Evolutionary conservation across 2,888 invertebrate species (phyloP).

Genomic region (Incurvaria masculella): DNA sequence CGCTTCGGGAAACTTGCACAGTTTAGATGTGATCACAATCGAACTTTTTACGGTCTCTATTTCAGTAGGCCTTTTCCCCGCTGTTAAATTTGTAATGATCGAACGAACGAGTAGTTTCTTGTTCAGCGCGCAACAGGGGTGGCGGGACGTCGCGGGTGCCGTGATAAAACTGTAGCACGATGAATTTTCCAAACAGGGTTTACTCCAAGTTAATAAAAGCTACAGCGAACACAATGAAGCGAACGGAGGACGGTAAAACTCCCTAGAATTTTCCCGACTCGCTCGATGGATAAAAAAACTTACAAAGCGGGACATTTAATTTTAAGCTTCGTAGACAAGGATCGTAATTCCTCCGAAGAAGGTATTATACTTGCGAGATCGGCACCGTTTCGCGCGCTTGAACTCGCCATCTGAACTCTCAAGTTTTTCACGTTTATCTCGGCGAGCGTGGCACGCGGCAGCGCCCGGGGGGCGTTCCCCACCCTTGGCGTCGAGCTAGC

Average conservation of each 20-base stretch:
- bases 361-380: slow-evolving; percentile 55
- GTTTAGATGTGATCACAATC: background rate
- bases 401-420: slow-evolving; percentile 58
- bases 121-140: too few relatives aligned
- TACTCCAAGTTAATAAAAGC: too few relatives aligned
- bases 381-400: slow-evolving; percentile 51
- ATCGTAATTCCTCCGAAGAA: slow-evolving; percentile 55
- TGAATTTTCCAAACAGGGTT: too few relatives aligned
- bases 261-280: background rate
- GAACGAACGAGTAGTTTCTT: too few relatives aligned
- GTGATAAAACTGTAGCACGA: too few relatives aligned
- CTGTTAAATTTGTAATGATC: background rate
- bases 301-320: slow-evolving; percentile 48
- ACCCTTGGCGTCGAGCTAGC: slow-evolving; percentile 44
- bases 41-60: background rate
- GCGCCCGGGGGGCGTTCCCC: background rate
- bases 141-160: too few relatives aligned
- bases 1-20: background rate
- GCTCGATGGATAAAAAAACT: slow-evolving; percentile 27
- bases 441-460: background rate
- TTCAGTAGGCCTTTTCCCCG: background rate
- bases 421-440: slow-evolving; percentile 57
- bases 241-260: too few relatives aligned
- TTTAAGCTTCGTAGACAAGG: slow-evolving; percentile 56
- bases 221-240: too few relatives aligned